Evolutionary conservation across 2,113 vertebrate genomes (phyloP).

Genomic region (Condylura cristata): DNA sequence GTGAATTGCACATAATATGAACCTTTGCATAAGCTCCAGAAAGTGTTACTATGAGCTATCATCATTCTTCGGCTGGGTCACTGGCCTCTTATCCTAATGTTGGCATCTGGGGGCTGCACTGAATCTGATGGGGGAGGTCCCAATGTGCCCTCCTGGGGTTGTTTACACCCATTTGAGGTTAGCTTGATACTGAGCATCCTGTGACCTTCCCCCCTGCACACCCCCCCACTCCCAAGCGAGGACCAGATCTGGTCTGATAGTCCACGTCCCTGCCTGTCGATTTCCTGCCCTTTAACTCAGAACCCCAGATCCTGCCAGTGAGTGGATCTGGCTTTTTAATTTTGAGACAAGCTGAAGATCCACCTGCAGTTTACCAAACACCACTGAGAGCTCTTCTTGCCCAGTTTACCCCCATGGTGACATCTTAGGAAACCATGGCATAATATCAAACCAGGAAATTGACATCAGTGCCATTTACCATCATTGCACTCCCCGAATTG

Average conservation of each 20-base stretch:
- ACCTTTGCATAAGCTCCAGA: not conserved
- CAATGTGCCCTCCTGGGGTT: not conserved
- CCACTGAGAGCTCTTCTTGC: not conserved
- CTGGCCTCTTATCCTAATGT: not conserved
- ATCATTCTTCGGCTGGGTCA: not conserved
- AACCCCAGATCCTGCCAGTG: not conserved
- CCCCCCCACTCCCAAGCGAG: not conserved
- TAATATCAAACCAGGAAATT: not conserved
- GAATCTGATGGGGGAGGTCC: not conserved
- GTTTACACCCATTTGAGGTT: not conserved
- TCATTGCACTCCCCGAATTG: too few relatives aligned
- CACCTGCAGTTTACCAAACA: not conserved
- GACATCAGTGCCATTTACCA: too few relatives aligned
- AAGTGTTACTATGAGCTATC: not conserved
- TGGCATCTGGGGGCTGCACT: not conserved
- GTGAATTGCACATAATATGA: not conserved
- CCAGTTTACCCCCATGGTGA: not conserved
- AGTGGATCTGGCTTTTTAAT: not conserved
- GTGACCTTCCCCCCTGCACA: too few relatives aligned
- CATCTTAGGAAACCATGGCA: not conserved
- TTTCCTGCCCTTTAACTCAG: not conserved
- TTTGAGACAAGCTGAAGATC: not conserved
- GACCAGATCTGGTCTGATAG: not conserved
- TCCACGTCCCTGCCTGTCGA: fast-evolving
- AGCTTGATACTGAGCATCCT: not conserved